Evolutionary conservation across 35 echinoderm and acorn worm species (phyloP).

Genomic region (Amphiura filiformis): DNA sequence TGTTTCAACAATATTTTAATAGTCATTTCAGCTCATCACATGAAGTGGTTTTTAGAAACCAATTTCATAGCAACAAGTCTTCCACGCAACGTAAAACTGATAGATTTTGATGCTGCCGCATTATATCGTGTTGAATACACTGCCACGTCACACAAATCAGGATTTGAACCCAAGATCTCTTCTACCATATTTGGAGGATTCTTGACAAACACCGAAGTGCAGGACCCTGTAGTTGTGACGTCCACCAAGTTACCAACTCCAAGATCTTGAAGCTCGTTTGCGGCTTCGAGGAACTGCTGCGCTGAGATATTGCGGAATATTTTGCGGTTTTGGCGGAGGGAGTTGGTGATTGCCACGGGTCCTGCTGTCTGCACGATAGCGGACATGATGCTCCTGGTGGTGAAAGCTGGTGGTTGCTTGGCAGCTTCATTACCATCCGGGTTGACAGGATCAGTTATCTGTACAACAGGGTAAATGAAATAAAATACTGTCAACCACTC

Average conservation of each 20-base stretch:
- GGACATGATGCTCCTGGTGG: not conserved
- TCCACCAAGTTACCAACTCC: not conserved
- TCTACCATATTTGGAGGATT: not conserved
- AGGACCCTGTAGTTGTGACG: not conserved
- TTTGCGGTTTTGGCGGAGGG: not conserved
- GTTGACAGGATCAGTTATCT: too few species aligned
- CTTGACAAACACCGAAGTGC: not conserved
- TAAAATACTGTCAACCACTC: too few species aligned
- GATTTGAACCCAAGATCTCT: not conserved
- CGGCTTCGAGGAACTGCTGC: not conserved
- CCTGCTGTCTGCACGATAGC: not conserved
- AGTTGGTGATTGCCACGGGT: not conserved
- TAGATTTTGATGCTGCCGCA: not conserved
- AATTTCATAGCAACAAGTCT: not conserved
- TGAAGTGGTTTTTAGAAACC: not conserved
- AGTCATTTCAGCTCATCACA: too few species aligned
- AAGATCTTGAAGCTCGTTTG: not conserved
- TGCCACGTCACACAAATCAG: not conserved
- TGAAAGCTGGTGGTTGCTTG: too few species aligned
- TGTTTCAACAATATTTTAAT: too few species aligned
- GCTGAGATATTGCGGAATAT: not conserved
- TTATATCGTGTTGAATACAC: not conserved
- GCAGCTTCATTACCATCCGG: too few species aligned
- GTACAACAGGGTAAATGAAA: too few species aligned
- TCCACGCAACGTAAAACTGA: not conserved